These are phyloP conservation scores for Oligia strigilis DNA, from an alignment of 2,888 invertebrate species.

Conservation along the genomic window DNA sequence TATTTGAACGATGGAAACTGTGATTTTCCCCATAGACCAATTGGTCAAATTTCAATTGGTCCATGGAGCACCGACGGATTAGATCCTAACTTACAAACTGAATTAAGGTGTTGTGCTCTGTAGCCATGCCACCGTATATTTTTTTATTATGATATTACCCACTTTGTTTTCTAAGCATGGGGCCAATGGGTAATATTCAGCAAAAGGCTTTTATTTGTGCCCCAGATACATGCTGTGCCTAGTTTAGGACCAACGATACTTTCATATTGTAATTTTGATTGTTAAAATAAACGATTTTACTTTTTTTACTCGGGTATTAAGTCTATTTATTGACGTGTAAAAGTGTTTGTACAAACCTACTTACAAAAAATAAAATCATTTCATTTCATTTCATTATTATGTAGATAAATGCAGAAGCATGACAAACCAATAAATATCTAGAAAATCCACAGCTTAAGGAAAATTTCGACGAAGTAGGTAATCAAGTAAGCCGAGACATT, in stretches of 20 bases:
- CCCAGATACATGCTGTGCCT: neutral
- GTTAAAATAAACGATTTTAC: neutral
- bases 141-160: too few species aligned
- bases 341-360: too few species aligned
- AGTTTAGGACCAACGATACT: neutral
- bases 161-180: neutral
- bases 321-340: too few species aligned
- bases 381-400: too few species aligned
- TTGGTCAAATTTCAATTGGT: too few species aligned
- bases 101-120: too few species aligned
- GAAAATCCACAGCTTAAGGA: slow-evolving; percentile 13
- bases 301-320: neutral
- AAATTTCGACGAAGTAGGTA: slow-evolving; percentile 14
- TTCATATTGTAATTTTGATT: neutral
- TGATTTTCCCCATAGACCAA: too few species aligned
- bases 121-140: too few species aligned
- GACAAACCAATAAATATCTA: slow-evolving; percentile 16
- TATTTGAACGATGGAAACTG: too few species aligned
- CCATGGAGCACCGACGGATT: neutral
- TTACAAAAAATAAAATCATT: too few species aligned
- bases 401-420: neutral
- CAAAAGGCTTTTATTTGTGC: neutral
- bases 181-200: neutral
- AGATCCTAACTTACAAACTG: neutral
- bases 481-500: slow-evolving; percentile 14